phyloP scores from a whole-genome alignment of 2,888 invertebrate species.

The Ganaspis brasiliensis region DNA sequence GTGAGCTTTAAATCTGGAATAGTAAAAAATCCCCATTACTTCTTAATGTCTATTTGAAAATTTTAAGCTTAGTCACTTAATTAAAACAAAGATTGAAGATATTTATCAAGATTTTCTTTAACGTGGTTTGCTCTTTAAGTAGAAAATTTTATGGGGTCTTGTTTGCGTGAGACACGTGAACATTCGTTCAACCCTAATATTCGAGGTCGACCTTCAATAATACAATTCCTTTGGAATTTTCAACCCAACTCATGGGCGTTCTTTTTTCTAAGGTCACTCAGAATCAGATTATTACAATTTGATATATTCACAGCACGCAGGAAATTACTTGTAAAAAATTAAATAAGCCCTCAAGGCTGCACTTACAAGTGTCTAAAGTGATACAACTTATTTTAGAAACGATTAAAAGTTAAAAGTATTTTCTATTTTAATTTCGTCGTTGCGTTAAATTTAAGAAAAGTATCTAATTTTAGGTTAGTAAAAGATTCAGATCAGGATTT shows the following conservation, averaged over 20 bases:
- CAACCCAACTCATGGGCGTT: slow-evolving; percentile 16
- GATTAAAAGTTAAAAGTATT: not conserved
- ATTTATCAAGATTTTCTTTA: slow-evolving; percentile 13
- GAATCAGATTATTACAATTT: slow-evolving; percentile 28
- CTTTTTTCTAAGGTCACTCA: slow-evolving; percentile 21
- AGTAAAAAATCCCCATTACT: not conserved
- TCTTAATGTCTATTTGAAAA: slow-evolving; percentile 36
- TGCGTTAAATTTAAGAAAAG: not conserved
- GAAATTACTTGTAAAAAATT: not conserved
- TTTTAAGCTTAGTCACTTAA: slow-evolving; percentile 8
- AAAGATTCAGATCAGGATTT: no score
- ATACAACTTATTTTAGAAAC: no score
- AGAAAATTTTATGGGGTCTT: slow-evolving; percentile 39
- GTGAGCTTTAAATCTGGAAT: not conserved
- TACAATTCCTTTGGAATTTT: slow-evolving; percentile 39
- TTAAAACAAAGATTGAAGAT: slow-evolving; percentile 31
- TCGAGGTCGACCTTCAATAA: slow-evolving; percentile 34
- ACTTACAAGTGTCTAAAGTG: not conserved
- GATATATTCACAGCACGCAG: slow-evolving; percentile 23
- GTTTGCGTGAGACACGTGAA: slow-evolving; percentile 43
- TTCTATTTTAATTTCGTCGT: not conserved
- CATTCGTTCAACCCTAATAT: slow-evolving; percentile 42
- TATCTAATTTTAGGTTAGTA: no score
- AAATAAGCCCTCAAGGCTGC: not conserved
- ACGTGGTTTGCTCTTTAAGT: slow-evolving; percentile 5